Evolutionary conservation across 2,888 invertebrate genomes (phyloP), one percentile per base, ranked within the genome.

Genomic region (Capitulum mitella): DNA sequence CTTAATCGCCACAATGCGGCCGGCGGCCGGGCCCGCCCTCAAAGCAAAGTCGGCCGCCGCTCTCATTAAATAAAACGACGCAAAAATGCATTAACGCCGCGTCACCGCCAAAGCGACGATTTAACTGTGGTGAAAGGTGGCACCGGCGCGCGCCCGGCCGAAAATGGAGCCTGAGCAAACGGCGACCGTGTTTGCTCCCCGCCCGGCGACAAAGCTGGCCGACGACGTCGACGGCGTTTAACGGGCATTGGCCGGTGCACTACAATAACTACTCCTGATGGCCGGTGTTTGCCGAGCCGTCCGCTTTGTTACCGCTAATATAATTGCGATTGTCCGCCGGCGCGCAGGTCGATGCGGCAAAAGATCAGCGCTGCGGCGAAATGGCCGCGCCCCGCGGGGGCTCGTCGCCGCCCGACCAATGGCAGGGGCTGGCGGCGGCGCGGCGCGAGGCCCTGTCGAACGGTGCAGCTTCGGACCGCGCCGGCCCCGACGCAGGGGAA

Each of bases 71-170:
- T 61, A 61, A 61, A 61, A 61, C 61, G 61, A 61, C 61, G 32
- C 61, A n/a, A 61, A 61, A 61, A 61, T 61, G 61, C 61, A 61
- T 61, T 61, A 61, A n/a, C 61, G 61, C 61, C 32, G 32, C 61
- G 61, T 32, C 61, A 32, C 61, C 16, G 32, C 14, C 32, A 61
- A 61, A 32, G 61, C 32, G n/a, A 61, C 61, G 32, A 61, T 61
- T 61, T n/a, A 61, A 61, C 61, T 32, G 32, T 61, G 61, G 5
- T 32, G 61, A 61, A 32, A 61, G 61, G 32, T 6, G 61, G 32
- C 14, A 32, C n/a, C 32, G 61, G 32, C 61, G 32, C 61, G 32
- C 10, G n/a, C 32, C 12, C 16, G 61, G 32, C 32, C 32, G 61
- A 61, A 32, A 61, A 14, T 16, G 32, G 61, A 61, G 61, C 61